Base-by-base conservation (phyloP, 2,113 vertebrate genomes). In the Cinclus mexicanus region DNA sequence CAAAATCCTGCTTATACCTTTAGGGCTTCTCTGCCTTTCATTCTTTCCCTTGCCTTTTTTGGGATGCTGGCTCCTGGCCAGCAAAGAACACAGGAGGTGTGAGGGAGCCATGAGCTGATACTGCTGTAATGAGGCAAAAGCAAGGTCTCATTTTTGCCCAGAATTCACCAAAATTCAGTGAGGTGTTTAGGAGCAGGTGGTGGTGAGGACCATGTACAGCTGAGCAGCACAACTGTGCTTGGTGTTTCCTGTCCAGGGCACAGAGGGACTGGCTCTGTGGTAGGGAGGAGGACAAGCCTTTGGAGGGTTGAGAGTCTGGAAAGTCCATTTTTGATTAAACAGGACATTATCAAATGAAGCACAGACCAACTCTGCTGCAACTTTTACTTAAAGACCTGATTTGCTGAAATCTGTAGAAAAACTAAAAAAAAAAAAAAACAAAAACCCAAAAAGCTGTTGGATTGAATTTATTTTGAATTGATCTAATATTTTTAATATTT, bases 51-150 rank as follows among this genome's bases (percentile, higher is more conserved):
- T 37, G 14, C 20, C 44, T 52, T 78, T 78, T 87, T 68, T 7
- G 74, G 77, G 72, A 7, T 39, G 20, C 13, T 83, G n/a, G 20
- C 7, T 93, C 14, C 50, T 39, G 50, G 33, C 23, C 72, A 71
- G 69, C 0, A 5, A 81, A 83, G 52, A 22, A 3, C 18, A 14
- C 1, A 0, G 0, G 1, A 29, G 15, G 7, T 65, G 6, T 44
- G 47, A 52, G 39, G 50, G n/a, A 42, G 31, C 8, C 28, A 1
- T 24, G 79, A 60, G 24, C 14, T 49, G 52, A 22, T 47, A 52
- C 25, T 84, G 74, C 44, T 76, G 5, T 68, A 18, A 24, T 20
- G 35, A 89, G 25, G 69, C 7, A 56, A 53, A 91, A 81, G 37
- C 2, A 2, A 33, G 41, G 20, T 18, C 12, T 77, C 1, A 1